A percentile compares a stretch with the other conserved stretches of the same genome.
phyloP scores from a whole-genome alignment of 2,113 vertebrate species.

The Tonatia bakeri region DNA sequence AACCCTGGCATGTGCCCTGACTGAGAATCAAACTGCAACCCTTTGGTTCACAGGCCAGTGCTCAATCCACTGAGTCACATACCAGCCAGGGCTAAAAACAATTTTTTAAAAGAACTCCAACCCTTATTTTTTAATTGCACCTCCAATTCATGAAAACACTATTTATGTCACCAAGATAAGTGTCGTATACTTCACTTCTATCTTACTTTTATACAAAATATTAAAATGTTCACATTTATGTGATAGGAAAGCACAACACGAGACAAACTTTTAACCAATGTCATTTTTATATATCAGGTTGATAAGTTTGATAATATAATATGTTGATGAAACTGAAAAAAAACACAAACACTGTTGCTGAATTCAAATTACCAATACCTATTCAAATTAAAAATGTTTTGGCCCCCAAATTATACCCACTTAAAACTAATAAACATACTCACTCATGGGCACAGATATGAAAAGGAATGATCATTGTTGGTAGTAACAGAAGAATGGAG shows the following conservation, averaged over 20 bases:
- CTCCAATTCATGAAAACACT: background rate
- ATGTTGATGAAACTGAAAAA: background rate
- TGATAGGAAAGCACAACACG: background rate
- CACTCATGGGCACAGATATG: background rate
- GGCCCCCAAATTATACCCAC: background rate
- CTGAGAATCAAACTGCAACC: no score
- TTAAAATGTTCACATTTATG: slow-evolving; percentile 21
- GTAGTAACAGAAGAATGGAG: slow-evolving; percentile 2
- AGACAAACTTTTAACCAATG: background rate
- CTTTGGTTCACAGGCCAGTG: no score
- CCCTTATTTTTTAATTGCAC: background rate
- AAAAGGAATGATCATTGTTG: slow-evolving; percentile 18
- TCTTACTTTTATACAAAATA: slow-evolving; percentile 5
- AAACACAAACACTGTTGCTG: background rate
- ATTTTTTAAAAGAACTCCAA: background rate
- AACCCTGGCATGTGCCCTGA: no score
- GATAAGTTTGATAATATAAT: background rate
- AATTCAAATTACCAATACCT: background rate
- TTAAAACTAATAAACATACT: slow-evolving; percentile 19
- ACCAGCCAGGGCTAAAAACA: background rate
- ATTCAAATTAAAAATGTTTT: background rate
- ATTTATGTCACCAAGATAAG: slow-evolving; percentile 19
- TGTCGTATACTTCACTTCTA: background rate
- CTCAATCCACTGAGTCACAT: no score
- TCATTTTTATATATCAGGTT: background rate